phyloP scores from a whole-genome alignment of 2,113 vertebrate genomes.

The Paramormyrops kingsleyae region DNA sequence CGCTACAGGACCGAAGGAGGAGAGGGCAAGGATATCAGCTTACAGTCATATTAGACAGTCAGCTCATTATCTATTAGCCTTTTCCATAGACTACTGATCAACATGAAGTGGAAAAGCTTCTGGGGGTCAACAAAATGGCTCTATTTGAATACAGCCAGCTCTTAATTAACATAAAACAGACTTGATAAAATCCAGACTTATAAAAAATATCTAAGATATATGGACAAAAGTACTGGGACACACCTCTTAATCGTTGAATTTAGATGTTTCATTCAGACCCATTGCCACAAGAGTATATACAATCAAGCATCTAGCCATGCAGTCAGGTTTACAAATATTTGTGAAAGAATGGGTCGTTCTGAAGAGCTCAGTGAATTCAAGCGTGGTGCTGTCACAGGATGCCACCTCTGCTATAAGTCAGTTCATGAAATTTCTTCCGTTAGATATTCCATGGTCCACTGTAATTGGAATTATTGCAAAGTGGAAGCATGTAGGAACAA shows the following conservation, averaged over 20 bases:
- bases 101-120: background rate
- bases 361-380: background rate
- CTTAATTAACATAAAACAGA: background rate
- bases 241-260: background rate
- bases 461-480: background rate
- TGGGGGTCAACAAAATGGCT: background rate
- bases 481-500: background rate
- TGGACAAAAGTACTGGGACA: background rate
- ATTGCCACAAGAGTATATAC: background rate
- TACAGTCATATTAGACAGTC: background rate
- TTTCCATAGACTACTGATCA: background rate
- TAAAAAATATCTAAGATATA: background rate
- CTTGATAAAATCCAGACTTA: background rate
- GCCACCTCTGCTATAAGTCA: background rate
- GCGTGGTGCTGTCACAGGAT: background rate
- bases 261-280: background rate
- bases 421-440: no score
- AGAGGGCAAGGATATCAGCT: background rate
- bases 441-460: background rate
- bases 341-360: background rate
- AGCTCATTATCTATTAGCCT: background rate
- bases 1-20: conserved; percentile 36
- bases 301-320: background rate
- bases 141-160: background rate
- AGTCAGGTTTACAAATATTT: background rate